Evolutionary conservation across 2,797 vertebrate genomes (phyloP).

Genomic region (Rhincodon typus): DNA sequence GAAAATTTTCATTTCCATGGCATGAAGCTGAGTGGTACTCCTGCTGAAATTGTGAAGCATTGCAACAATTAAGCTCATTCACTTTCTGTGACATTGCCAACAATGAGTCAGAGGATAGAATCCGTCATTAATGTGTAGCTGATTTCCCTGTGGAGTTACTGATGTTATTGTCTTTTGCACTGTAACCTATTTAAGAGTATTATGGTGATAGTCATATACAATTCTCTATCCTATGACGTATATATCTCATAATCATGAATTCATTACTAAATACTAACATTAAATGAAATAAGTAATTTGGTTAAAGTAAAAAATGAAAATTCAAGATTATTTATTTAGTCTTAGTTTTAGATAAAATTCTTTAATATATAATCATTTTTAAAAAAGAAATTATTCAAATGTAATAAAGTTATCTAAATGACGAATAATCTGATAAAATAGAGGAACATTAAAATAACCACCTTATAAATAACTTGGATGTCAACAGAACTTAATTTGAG

Average conservation of each 20-base stretch:
- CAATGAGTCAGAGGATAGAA: constrained; percentile 28
- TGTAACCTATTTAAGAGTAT: background rate
- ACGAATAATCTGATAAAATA: background rate
- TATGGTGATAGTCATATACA: background rate
- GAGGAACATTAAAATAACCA: background rate
- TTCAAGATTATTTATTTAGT: background rate
- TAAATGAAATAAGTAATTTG: background rate
- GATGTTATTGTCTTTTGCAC: background rate
- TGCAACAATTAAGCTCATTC: background rate
- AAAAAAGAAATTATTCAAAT: background rate
- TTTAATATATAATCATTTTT: background rate
- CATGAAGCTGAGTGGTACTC: background rate
- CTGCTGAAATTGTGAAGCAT: background rate
- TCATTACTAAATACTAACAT: background rate
- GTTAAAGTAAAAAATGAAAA: background rate
- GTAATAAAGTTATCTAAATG: background rate
- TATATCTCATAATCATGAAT: background rate
- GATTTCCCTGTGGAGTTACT: constrained; percentile 9
- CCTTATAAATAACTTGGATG: background rate
- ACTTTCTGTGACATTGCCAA: constrained; percentile 1
- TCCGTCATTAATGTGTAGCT: background rate
- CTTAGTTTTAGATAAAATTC: no score
- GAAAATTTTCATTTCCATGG: constrained; percentile 12
- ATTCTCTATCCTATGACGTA: background rate
- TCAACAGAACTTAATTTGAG: background rate